Evolutionary conservation across 2,888 invertebrate species (phyloP).

Genomic region (Aricia artaxerxes): DNA sequence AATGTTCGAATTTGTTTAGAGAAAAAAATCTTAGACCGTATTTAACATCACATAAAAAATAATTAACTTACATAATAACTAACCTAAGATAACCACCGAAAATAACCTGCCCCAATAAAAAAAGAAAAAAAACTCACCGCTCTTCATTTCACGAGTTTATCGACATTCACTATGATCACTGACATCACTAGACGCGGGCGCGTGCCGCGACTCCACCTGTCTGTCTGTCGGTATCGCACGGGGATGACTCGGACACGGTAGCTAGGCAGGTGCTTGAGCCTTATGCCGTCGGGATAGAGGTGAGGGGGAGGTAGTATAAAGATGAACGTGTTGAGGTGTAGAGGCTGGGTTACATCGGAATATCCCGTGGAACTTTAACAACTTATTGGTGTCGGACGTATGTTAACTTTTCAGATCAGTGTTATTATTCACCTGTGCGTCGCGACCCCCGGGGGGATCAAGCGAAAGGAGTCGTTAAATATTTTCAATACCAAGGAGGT

Average conservation of each 20-base stretch:
- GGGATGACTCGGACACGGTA: conserved; percentile 38
- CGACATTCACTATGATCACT: neutral
- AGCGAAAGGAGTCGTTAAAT: no score
- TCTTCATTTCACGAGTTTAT: neutral
- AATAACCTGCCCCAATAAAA: neutral
- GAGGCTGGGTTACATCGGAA: neutral
- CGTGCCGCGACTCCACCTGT: conserved; percentile 32
- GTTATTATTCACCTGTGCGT: no score
- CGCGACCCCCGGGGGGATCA: no score
- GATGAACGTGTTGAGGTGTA: neutral
- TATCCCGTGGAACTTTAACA: neutral
- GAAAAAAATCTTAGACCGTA: neutral
- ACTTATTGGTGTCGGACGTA: no score
- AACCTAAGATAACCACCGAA: no score
- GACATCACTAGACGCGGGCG: conserved; percentile 7
- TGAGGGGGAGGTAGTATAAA: neutral
- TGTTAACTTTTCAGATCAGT: no score
- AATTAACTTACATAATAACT: no score
- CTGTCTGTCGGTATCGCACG: conserved; percentile 45
- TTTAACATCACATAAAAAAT: no score
- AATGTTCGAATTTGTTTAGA: neutral
- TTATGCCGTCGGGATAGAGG: neutral
- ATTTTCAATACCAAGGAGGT: no score
- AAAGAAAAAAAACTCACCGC: neutral
- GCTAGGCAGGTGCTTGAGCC: neutral